Evolutionary conservation across 1,140 invertebrate genomes (phyloP), one percentile per base, ranked within the genome.

Genomic region (Myzus persicae): DNA sequence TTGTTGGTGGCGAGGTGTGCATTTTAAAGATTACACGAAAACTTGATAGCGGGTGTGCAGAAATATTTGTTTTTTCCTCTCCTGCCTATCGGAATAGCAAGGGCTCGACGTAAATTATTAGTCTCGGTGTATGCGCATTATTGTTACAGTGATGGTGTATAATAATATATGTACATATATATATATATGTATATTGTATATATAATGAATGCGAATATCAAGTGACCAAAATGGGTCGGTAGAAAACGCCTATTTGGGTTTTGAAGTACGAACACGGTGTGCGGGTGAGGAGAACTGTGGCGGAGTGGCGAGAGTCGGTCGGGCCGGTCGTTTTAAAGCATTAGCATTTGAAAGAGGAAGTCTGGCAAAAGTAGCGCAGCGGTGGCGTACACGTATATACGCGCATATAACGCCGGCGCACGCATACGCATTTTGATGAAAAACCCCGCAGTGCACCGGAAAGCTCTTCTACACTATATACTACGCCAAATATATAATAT

Each of bases 341-440:
- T 92, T 92, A 92, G 90, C 90, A 92, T 92, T 81, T 92, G 59
- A 92, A 92, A 92, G 90, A 92, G 90, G 89, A 59, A 92, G 90
- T 92, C 90, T 82, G 90, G n/a, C 42, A 38, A 76, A n/a, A 82
- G 90, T 91, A 48, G 88, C 46, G 87, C 48, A 51, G 22, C 11
- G 46, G 44, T 24, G 26, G 88, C 26, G 51, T 40, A 89, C 36
- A 44, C 40, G 18, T 44, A 26, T 87, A 87, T 20, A 31, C 5
- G 14, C 26, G n/a, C 44, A 87, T n/a, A 87, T 20, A 44, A 44
- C 85, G 42, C 3, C 44, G 31, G 26, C 31, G 38, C 44, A 40
- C 87, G 87, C 87, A 36, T 51, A 36, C 44, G 87, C 88, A 42
- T 67, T 90, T 90, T 42, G 89, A 90, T 90, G 89, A 90, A 90